These are phyloP conservation scores for Sesamia nonagrioides DNA, from an alignment of 1,140 invertebrate genomes.

Conservation along the genomic window DNA sequence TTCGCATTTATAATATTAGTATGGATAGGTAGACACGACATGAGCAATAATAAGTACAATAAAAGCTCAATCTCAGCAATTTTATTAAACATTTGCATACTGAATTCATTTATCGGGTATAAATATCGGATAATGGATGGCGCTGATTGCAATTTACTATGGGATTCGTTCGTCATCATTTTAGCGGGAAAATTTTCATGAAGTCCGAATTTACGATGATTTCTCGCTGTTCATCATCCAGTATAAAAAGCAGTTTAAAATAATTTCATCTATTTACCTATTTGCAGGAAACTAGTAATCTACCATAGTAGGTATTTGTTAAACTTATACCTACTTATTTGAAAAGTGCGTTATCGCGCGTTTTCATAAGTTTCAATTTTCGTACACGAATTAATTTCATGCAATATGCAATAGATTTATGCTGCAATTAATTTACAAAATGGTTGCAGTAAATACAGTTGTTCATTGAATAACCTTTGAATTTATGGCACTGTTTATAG, in stretches of 20 bases:
- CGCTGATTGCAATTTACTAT: not conserved
- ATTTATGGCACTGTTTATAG: not conserved
- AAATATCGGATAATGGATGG: not conserved
- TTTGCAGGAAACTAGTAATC: not conserved
- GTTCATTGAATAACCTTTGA: not conserved
- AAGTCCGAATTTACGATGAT: not conserved
- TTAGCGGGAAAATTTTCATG: constrained; percentile 1
- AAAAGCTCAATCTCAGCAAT: too few species aligned
- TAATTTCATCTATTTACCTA: not conserved
- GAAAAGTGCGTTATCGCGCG: not conserved
- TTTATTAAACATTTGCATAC: not conserved
- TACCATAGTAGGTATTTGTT: not conserved
- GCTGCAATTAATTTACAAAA: not conserved
- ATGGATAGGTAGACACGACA: too few species aligned
- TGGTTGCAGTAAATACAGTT: not conserved
- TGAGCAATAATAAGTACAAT: too few species aligned
- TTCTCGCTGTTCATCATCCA: not conserved
- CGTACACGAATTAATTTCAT: not conserved
- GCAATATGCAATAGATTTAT: not conserved
- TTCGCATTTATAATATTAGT: too few species aligned
- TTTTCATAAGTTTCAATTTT: not conserved
- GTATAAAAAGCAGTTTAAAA: not conserved
- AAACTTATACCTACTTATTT: not conserved
- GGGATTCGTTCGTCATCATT: not conserved
- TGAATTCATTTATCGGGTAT: not conserved